These are phyloP conservation scores for Charaxes varanes DNA, from an alignment of 1,140 invertebrate species.

Conservation along the genomic window DNA sequence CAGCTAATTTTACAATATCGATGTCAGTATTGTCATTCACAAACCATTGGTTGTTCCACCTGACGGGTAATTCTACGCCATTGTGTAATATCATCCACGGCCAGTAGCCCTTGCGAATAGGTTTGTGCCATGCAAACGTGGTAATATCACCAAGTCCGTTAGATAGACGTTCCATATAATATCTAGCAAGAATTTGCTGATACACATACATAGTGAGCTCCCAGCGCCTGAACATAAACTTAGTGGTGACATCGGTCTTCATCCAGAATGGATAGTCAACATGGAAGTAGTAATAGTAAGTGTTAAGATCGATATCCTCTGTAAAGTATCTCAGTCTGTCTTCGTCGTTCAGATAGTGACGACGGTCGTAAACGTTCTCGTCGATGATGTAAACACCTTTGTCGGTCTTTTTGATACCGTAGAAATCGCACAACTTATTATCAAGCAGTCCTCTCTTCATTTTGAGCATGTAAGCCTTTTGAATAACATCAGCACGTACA, in stretches of 20 bases:
- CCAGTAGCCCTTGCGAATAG: slow-evolving; percentile 76
- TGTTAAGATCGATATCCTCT: slow-evolving; percentile 81
- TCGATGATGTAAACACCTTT: slow-evolving; percentile 61
- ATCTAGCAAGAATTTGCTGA: slow-evolving; percentile 78
- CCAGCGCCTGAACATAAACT: slow-evolving; percentile 75
- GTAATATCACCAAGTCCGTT: slow-evolving; percentile 76
- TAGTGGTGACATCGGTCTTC: slow-evolving; percentile 68
- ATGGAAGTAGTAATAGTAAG: slow-evolving; percentile 82
- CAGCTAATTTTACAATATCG: slow-evolving; percentile 66
- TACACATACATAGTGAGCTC: slow-evolving; percentile 77
- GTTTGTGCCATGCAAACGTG: slow-evolving; percentile 65
- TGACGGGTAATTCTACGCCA: slow-evolving; percentile 77
- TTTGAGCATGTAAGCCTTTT: slow-evolving; percentile 76
- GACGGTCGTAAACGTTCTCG: slow-evolving; percentile 62
- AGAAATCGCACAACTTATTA: slow-evolving; percentile 51
- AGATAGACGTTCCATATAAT: slow-evolving; percentile 79
- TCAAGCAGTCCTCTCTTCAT: slow-evolving; percentile 65
- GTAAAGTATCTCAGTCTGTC: slow-evolving; percentile 77
- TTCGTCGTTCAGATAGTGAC: slow-evolving; percentile 48
- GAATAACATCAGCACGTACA: slow-evolving; percentile 76
- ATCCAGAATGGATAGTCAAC: slow-evolving; percentile 80
- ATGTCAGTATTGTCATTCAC: slow-evolving; percentile 68
- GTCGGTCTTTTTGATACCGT: slow-evolving; percentile 58
- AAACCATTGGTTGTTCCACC: slow-evolving; percentile 75
- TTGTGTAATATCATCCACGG: slow-evolving; percentile 77